These are phyloP conservation scores for Gavialis gangeticus DNA, from an alignment of 2,113 vertebrate species.

Conservation along the genomic window DNA sequence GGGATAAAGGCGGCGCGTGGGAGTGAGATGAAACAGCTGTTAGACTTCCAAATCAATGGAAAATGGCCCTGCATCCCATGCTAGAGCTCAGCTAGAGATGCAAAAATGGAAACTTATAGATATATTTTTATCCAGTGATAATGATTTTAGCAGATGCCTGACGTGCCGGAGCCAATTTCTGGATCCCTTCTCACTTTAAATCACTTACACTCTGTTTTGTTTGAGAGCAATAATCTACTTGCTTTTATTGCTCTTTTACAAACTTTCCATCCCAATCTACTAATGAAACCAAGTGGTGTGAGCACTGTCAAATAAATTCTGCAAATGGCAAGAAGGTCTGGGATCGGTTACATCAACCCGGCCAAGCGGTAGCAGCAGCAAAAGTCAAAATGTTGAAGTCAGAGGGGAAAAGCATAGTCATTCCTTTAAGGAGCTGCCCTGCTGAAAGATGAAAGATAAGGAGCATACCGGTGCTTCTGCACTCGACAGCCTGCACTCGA, in stretches of 20 bases:
- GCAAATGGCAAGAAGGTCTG: neutral
- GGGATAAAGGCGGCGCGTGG: neutral
- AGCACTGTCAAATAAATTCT: slow-evolving; percentile 41
- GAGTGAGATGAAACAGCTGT: slow-evolving; percentile 4
- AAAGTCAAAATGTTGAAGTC: neutral
- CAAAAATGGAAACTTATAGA: slow-evolving; percentile 33
- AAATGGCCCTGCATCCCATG: slow-evolving; percentile 8
- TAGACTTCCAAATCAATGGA: neutral
- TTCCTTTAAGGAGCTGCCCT: neutral
- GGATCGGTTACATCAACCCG: neutral
- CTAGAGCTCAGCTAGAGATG: neutral
- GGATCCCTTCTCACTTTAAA: slow-evolving; percentile 17
- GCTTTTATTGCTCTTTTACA: slow-evolving; percentile 62
- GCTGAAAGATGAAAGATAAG: neutral
- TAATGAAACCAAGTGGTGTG: slow-evolving; percentile 45
- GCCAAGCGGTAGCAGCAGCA: neutral
- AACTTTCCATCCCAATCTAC: slow-evolving; percentile 62
- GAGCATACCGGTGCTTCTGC: neutral
- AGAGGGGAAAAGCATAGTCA: neutral
- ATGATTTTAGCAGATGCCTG: slow-evolving; percentile 71
- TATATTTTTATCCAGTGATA: slow-evolving; percentile 54
- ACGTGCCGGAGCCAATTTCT: slow-evolving; percentile 18
- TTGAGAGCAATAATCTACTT: slow-evolving; percentile 59
- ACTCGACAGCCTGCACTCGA: too few species aligned
- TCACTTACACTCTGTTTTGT: slow-evolving; percentile 24